phyloP scores from a whole-genome alignment of 1,140 invertebrate species.

The Uloborus diversus region DNA sequence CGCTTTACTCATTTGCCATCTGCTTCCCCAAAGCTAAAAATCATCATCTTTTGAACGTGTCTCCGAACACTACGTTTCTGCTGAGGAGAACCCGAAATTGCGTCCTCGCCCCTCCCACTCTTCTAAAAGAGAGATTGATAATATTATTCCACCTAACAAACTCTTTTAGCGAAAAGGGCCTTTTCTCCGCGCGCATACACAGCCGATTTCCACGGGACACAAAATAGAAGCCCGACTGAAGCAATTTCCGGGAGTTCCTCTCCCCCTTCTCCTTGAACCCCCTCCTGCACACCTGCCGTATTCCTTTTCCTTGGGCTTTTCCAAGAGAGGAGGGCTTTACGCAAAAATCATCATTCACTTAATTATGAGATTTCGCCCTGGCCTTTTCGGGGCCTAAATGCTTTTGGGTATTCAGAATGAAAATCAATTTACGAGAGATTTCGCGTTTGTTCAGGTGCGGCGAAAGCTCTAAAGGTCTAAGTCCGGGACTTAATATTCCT shows the following conservation, averaged over 20 bases:
- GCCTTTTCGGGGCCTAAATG: neutral
- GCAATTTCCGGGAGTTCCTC: slow-evolving; percentile 22
- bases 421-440: slow-evolving; percentile 11
- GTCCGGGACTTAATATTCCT: neutral
- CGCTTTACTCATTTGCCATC: too few relatives aligned
- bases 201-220: slow-evolving; percentile 1
- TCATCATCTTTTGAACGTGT: too few relatives aligned
- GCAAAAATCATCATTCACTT: slow-evolving; percentile 50
- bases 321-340: neutral
- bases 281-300: neutral
- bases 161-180: slow-evolving; percentile 19
- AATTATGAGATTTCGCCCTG: slow-evolving; percentile 45
- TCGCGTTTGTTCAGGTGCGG: neutral
- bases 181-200: slow-evolving; percentile 10
- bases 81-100: neutral
- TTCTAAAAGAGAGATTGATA: slow-evolving; percentile 32
- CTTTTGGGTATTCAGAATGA: slow-evolving; percentile 18
- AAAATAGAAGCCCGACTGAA: slow-evolving; percentile 37
- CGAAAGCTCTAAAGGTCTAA: neutral
- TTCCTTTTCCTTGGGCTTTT: slow-evolving; percentile 22
- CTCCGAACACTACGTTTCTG: too few relatives aligned
- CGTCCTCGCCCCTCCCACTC: slow-evolving; percentile 7
- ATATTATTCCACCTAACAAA: slow-evolving; percentile 46
- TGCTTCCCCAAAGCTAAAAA: too few relatives aligned
- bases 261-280: neutral